phyloP scores from a whole-genome alignment of 2,797 vertebrate species.

The Oophaga sylvatica region DNA sequence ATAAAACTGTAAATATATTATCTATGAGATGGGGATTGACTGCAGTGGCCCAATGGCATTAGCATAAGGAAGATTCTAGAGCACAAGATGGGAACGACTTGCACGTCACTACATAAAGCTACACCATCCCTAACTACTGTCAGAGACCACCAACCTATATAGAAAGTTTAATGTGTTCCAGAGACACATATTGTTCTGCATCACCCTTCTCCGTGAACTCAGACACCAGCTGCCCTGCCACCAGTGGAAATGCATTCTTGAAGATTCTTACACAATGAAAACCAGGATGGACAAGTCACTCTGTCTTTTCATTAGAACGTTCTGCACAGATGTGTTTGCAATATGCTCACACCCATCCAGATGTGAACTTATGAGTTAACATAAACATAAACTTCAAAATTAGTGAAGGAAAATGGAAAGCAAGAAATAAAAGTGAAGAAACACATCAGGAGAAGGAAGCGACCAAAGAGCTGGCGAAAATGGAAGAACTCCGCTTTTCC shows the following conservation, averaged over 20 bases:
- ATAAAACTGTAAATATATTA: too few species aligned
- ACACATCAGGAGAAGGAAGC: neutral
- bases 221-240: constrained; percentile 43
- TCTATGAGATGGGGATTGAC: too few species aligned
- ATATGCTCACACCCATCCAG: constrained; percentile 43
- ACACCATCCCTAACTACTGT: neutral
- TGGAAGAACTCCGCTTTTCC: neutral
- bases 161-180: constrained; percentile 51
- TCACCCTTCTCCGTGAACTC: constrained; percentile 22
- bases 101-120: neutral
- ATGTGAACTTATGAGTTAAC: constrained; percentile 31
- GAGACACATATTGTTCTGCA: constrained; percentile 6
- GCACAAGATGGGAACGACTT: neutral
- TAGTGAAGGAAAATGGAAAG: constrained; percentile 6
- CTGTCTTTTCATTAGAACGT: constrained; percentile 42
- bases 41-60: neutral
- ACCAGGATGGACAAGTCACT: constrained; percentile 14
- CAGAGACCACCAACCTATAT: constrained; percentile 42
- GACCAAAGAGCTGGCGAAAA: neutral
- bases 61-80: neutral
- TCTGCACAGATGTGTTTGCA: constrained; percentile 46
- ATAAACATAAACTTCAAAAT: constrained; percentile 21
- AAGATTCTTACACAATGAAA: constrained; percentile 21
- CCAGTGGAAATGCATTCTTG: constrained; percentile 1
- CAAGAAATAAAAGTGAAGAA: neutral